Evolutionary conservation across 2,113 vertebrate genomes (phyloP), one percentile per base, ranked within the genome.

Genomic region (Oxyura jamaicensis): DNA sequence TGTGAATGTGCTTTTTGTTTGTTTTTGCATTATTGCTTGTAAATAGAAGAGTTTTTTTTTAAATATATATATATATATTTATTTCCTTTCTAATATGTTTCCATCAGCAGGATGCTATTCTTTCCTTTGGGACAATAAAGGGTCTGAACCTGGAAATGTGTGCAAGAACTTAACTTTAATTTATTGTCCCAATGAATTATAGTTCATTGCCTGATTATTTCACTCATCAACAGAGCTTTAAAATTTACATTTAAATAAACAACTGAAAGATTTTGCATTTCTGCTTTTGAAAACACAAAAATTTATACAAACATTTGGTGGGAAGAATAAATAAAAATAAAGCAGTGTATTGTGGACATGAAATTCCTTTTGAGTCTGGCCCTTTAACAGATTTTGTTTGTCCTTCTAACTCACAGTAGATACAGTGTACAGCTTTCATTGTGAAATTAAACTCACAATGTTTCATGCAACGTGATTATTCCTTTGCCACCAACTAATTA

Each of bases 401-500:
- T 86, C 65, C 14, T 94, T 83, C 92, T 90, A 87, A 71, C n/a
- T 91, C 39, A 63, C 35, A 66, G 39, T 41, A 93, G 88, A 81
- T 75, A 92, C 62, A 82, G 65, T 59, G 23, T 68, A 58, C 41
- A 75, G 52, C 62, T 93, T 95, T 90, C 87, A 66, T 77, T 82
- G 78, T 86, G 81, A 95, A 96, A 96, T 96, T 92, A 95, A 95
- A 97, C 94, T 96, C 93, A 91, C 67, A 86, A 10, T 74, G 42
- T 96, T 97, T 93, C 91, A 86, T 50, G 59, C 58, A 72, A 76
- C 41, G 60, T 72, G 74, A 89, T 91, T 94, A 96, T 92, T 93
- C 80, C 80, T 97, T 87, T 96, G 79, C 75, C 41, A 81, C 35
- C 77, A 79, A 94, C 84, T 90, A 90, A 90, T 97, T 96, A 92